Evolutionary conservation across 2,888 invertebrate species (phyloP).

Genomic region (Tachina grossa): DNA sequence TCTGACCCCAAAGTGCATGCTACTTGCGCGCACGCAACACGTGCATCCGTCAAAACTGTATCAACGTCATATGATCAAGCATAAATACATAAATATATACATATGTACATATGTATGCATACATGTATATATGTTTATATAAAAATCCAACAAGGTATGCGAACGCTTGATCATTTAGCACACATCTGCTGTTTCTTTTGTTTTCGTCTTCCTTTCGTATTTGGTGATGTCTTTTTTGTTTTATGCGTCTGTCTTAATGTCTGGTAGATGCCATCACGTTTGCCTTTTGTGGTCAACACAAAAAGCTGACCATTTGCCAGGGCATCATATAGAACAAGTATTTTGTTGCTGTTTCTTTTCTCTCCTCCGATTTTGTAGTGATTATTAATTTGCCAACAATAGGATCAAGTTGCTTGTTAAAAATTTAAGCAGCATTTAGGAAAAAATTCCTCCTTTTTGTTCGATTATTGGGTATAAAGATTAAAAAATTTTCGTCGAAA

Average conservation of each 20-base stretch:
- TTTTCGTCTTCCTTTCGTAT: neutral
- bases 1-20: no score
- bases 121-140: neutral
- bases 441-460: conserved; percentile 16
- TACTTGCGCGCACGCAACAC: no score
- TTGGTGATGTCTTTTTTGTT: neutral
- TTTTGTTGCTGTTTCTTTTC: neutral
- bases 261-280: conserved; percentile 43
- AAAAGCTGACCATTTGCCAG: conserved; percentile 56
- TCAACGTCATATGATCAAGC: no score
- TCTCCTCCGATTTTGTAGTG: neutral
- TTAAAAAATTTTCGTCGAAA: conserved; percentile 34
- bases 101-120: no score
- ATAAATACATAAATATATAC: no score
- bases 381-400: conserved; percentile 64
- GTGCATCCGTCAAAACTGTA: no score
- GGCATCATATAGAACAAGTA: conserved; percentile 27
- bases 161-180: conserved; percentile 35
- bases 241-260: conserved; percentile 34
- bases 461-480: conserved; percentile 29
- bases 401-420: conserved; percentile 11
- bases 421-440: neutral
- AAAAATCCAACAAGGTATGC: conserved; percentile 7
- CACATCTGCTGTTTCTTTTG: conserved; percentile 34
- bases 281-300: conserved; percentile 67